Conservation (phyloP, 2,797 vertebrate genomes). For the Lindbergichthys nudifrons region DNA sequence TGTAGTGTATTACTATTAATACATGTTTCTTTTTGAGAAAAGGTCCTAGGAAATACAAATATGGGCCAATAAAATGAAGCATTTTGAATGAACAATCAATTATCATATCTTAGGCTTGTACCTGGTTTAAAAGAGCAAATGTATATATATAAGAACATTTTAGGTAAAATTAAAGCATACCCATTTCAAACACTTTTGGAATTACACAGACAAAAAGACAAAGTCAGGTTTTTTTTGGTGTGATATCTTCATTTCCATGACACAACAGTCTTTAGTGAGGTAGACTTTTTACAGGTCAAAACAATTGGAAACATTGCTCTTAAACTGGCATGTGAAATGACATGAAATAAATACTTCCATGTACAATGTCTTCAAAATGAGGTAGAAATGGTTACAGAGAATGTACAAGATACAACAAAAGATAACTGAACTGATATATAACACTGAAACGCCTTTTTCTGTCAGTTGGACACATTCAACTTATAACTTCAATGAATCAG, state of each 20-base stretch:
- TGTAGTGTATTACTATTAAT: neutral
- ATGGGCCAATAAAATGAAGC: neutral
- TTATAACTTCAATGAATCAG: slow-evolving; percentile 50
- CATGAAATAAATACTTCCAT: slow-evolving; percentile 82
- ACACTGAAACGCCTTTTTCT: slow-evolving; percentile 61
- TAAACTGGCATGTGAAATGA: slow-evolving; percentile 70
- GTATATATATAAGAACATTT: slow-evolving; percentile 11
- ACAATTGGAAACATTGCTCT: slow-evolving; percentile 69
- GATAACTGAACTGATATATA: slow-evolving; percentile 65
- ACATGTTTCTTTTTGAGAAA: neutral
- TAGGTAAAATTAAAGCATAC: slow-evolving; percentile 22
- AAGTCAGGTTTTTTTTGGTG: slow-evolving; percentile 54
- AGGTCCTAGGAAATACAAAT: neutral
- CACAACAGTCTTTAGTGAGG: slow-evolving; percentile 80
- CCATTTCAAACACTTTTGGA: slow-evolving; percentile 16
- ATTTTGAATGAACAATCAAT: neutral
- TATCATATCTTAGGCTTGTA: neutral
- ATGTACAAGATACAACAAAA: slow-evolving; percentile 74
- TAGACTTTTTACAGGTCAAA: slow-evolving; percentile 80
- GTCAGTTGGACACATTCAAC: slow-evolving; percentile 54
- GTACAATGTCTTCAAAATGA: slow-evolving; percentile 79
- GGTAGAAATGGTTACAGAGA: slow-evolving; percentile 83
- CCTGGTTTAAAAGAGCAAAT: neutral
- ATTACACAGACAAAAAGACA: slow-evolving; percentile 57
- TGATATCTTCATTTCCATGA: slow-evolving; percentile 79